Conservation (phyloP, 2,113 vertebrate genomes). For the Ammodytes dubius region DNA sequence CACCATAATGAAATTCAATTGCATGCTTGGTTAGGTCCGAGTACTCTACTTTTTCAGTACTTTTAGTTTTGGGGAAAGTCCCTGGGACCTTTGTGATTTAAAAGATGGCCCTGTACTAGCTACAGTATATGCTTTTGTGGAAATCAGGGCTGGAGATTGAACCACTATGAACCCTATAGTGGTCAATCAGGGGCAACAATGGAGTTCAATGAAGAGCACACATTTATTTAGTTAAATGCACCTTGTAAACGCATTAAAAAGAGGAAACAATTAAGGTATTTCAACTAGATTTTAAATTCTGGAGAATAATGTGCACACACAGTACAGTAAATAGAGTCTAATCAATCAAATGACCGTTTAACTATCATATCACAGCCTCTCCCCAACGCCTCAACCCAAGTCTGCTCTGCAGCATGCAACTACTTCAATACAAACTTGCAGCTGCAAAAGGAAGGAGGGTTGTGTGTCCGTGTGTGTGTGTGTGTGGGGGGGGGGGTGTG, state of each 20-base stretch:
- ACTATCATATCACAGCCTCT: slow-evolving; percentile 7
- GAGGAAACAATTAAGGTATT: neutral
- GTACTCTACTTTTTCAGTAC: neutral
- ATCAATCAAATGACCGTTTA: slow-evolving; percentile 16
- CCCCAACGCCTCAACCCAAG: slow-evolving; percentile 10
- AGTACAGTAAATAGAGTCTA: neutral
- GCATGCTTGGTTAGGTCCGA: neutral
- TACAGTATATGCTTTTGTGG: neutral
- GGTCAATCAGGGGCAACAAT: neutral
- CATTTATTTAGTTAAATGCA: neutral
- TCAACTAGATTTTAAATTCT: too few relatives aligned
- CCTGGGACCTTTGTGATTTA: neutral
- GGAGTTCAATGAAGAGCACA: too few relatives aligned
- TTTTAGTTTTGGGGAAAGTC: neutral
- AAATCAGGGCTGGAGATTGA: neutral
- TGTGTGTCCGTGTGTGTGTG: neutral
- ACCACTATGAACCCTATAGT: neutral
- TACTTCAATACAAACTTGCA: slow-evolving; percentile 76
- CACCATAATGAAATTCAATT: neutral
- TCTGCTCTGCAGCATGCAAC: slow-evolving; percentile 67
- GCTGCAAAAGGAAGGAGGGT: slow-evolving; percentile 66
- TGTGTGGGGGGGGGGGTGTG: neutral
- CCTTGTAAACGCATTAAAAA: neutral
- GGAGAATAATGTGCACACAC: neutral
- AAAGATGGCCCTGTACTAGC: neutral